A percentile compares a stretch with the other conserved stretches of the same genome.
Conservation (phyloP, 2,888 invertebrate species). For the Mantis religiosa region DNA sequence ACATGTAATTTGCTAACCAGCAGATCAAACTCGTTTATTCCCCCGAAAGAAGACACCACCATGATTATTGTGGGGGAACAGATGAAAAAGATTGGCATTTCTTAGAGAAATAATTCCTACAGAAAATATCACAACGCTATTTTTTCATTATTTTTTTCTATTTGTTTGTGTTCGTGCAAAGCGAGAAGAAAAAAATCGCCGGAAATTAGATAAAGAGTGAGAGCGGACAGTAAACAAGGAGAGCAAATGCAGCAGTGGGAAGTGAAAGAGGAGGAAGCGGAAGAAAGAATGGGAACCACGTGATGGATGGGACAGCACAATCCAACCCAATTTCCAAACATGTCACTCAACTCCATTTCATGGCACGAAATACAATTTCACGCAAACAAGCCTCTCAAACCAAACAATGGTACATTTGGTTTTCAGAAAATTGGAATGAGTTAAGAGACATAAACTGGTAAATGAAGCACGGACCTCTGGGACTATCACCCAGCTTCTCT, state of each 20-base stretch:
- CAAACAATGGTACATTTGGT: background rate
- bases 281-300: background rate
- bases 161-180: background rate
- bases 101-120: background rate
- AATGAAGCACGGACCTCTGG: too few relatives aligned
- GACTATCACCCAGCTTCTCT: too few relatives aligned
- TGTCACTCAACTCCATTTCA: background rate
- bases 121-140: background rate
- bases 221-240: background rate
- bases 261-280: background rate
- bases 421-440: background rate
- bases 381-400: too few relatives aligned
- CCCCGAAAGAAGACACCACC: too few relatives aligned
- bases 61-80: too few relatives aligned
- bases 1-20: too few relatives aligned
- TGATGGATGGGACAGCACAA: background rate
- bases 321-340: background rate
- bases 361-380: background rate
- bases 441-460: background rate
- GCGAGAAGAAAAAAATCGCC: background rate
- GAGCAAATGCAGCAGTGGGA: background rate
- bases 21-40: too few relatives aligned
- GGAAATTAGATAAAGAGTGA: background rate
- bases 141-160: too few relatives aligned
- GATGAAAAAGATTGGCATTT: too few relatives aligned